phyloP scores from a whole-genome alignment of 2,113 vertebrate genomes.

The Fukomys damarensis region DNA sequence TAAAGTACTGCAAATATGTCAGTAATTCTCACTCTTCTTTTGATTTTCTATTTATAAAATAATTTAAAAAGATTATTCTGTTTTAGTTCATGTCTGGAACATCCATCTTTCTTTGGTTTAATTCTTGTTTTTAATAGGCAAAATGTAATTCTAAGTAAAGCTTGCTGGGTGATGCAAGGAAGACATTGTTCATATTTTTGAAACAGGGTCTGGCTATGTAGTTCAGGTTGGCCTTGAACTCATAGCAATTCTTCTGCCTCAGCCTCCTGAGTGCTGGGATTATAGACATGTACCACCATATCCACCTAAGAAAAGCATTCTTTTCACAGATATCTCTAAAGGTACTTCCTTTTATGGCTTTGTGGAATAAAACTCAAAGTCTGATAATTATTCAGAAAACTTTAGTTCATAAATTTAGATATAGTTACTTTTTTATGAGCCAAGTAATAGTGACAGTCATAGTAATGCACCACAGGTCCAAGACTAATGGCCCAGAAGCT shows the following conservation, averaged over 20 bases:
- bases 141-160: background rate
- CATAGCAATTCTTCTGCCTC: background rate
- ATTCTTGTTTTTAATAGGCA: background rate
- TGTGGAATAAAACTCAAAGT: background rate
- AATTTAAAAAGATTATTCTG: background rate
- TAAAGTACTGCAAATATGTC: background rate
- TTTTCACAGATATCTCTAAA: background rate
- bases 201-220: background rate
- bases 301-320: background rate
- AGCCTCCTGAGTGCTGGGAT: background rate
- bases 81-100: background rate
- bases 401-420: background rate
- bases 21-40: background rate
- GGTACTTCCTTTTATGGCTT: background rate
- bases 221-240: background rate
- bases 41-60: constrained; percentile 48
- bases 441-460: background rate
- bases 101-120: background rate
- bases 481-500: background rate
- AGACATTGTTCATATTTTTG: background rate
- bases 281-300: background rate
- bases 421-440: background rate
- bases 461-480: background rate
- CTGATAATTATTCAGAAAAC: background rate
- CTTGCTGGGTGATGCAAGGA: background rate